These are phyloP conservation scores for Dolichopus griseipennis DNA, from an alignment of 2,888 invertebrate genomes.

Conservation along the genomic window DNA sequence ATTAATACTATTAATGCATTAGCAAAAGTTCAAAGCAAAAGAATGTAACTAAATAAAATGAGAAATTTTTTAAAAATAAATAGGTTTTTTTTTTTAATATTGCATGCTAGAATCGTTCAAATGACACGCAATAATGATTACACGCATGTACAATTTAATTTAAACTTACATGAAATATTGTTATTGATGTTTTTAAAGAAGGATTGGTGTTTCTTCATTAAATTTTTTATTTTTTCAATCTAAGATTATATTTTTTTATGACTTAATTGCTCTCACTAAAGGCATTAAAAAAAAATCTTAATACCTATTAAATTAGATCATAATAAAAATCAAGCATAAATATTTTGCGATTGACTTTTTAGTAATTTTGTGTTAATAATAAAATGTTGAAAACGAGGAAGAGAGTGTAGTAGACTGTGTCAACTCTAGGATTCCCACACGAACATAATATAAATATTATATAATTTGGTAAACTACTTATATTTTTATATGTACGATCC, in stretches of 20 bases:
- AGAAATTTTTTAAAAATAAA: not conserved
- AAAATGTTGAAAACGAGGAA: too few species aligned
- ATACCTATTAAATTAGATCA: too few species aligned
- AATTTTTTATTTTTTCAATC: not conserved
- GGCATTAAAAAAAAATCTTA: not conserved
- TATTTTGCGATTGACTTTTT: too few species aligned
- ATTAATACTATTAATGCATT: too few species aligned
- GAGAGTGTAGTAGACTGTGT: too few species aligned
- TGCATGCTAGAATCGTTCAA: not conserved
- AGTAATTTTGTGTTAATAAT: too few species aligned
- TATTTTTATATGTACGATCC: too few species aligned
- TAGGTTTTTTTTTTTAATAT: not conserved
- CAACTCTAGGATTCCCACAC: too few species aligned
- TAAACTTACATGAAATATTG: not conserved
- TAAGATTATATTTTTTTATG: not conserved
- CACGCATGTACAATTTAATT: slow-evolving; percentile 6
- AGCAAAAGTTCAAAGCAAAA: too few species aligned
- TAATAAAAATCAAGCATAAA: too few species aligned
- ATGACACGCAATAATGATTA: slow-evolving; percentile 6
- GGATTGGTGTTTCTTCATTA: not conserved
- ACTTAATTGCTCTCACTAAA: slow-evolving; percentile 4
- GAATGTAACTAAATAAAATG: not conserved
- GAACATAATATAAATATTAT: too few species aligned
- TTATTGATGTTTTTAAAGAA: not conserved
- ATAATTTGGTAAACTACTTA: too few species aligned